These are phyloP conservation scores for Megaceryle maxima DNA, from an alignment of 2,113 vertebrate species.

Conservation along the genomic window DNA sequence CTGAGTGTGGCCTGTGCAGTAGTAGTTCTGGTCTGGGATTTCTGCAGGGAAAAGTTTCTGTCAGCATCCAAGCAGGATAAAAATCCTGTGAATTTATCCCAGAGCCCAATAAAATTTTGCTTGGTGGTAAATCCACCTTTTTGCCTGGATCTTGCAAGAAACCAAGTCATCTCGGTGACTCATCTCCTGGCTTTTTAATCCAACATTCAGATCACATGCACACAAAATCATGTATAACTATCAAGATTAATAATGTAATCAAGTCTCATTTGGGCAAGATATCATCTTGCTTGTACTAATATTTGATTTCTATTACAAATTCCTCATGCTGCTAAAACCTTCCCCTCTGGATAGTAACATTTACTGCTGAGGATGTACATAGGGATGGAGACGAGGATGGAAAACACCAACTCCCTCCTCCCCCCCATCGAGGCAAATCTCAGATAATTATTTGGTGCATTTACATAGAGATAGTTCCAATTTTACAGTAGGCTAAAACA, in stretches of 20 bases:
- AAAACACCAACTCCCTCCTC: not conserved
- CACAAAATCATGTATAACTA: not conserved
- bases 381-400: not conserved
- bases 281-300: constrained; percentile 61
- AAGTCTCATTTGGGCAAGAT: constrained; percentile 42
- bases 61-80: not conserved
- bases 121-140: not conserved
- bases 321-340: constrained; percentile 14
- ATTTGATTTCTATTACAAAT: constrained; percentile 55
- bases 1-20: rapidly evolving
- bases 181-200: not conserved
- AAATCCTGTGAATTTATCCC: not conserved
- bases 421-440: not conserved
- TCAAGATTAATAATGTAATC: constrained; percentile 46
- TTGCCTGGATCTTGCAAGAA: not conserved
- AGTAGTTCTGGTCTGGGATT: not conserved
- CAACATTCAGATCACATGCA: not conserved
- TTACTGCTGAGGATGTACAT: not conserved
- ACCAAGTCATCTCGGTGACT: not conserved
- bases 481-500: not conserved
- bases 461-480: constrained; percentile 19
- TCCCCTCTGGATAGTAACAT: not conserved
- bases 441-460: constrained; percentile 25
- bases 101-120: not conserved
- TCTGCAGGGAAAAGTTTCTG: not conserved